A percentile compares a stretch with the other conserved stretches of the same genome.
phyloP scores from a whole-genome alignment of 2,888 invertebrate genomes.

The Lypha dubia region DNA sequence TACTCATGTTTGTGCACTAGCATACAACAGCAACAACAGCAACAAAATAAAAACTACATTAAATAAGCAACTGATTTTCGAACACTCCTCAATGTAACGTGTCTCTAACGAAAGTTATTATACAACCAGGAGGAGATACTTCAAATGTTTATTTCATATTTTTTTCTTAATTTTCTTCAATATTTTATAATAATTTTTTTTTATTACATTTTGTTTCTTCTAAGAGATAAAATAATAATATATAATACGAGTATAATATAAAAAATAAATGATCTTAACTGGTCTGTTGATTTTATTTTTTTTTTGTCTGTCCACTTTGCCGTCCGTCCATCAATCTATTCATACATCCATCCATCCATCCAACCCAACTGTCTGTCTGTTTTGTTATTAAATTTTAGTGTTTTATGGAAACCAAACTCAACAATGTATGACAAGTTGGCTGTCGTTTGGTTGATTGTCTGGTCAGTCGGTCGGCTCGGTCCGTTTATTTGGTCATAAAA shows the following conservation, averaged over 20 bases:
- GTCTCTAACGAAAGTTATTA: slow-evolving; percentile 69
- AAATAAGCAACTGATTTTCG: slow-evolving; percentile 61
- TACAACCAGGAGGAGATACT: slow-evolving; percentile 53
- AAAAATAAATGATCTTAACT: slow-evolving; percentile 58
- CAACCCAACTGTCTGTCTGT: slow-evolving; percentile 28
- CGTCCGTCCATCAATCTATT: slow-evolving; percentile 10
- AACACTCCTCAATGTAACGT: slow-evolving; percentile 67
- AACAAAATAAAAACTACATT: too few relatives aligned
- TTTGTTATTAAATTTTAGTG: slow-evolving; percentile 61
- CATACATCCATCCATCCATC: slow-evolving; percentile 6
- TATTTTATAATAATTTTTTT: slow-evolving; percentile 29
- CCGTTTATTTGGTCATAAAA: slow-evolving; percentile 37
- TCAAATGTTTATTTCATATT: slow-evolving; percentile 37
- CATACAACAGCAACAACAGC: too few relatives aligned
- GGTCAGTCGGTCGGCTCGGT: neutral
- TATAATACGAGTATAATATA: slow-evolving; percentile 42
- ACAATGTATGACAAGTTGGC: slow-evolving; percentile 44
- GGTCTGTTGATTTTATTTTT: neutral
- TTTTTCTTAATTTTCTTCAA: neutral
- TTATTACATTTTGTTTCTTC: slow-evolving; percentile 39
- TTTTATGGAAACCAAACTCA: slow-evolving; percentile 31
- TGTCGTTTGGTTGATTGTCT: slow-evolving; percentile 13
- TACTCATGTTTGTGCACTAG: slow-evolving; percentile 5
- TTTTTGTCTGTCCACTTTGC: neutral
- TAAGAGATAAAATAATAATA: slow-evolving; percentile 58